These are phyloP conservation scores for Biston stratarius DNA, from an alignment of 2,888 invertebrate species.

Conservation along the genomic window DNA sequence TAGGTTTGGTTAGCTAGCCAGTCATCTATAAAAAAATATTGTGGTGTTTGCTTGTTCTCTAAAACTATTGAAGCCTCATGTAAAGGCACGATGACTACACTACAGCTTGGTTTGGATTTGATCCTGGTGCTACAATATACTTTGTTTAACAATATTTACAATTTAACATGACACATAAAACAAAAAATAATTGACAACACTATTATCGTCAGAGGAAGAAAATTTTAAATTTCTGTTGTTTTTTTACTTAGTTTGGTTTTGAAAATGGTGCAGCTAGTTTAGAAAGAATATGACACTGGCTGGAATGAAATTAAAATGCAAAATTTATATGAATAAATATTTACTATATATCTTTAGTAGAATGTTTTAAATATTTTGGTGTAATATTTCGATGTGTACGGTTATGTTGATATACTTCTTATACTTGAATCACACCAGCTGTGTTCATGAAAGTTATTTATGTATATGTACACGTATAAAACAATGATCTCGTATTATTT, in stretches of 20 bases:
- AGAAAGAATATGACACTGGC: slow-evolving; percentile 1
- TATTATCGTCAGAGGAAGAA: neutral
- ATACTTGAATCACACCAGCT: slow-evolving; percentile 72
- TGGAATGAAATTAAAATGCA: neutral
- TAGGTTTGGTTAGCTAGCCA: too few relatives aligned
- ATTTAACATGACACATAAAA: too few relatives aligned
- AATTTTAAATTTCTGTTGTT: neutral
- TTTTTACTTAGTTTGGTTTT: neutral
- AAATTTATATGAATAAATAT: neutral
- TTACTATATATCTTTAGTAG: neutral
- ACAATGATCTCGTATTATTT: slow-evolving; percentile 81
- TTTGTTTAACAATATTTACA: too few relatives aligned
- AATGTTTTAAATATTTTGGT: slow-evolving; percentile 12
- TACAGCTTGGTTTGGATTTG: too few relatives aligned
- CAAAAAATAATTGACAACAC: too few relatives aligned
- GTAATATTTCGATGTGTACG: slow-evolving; percentile 7
- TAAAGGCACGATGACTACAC: too few relatives aligned
- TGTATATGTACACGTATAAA: slow-evolving; percentile 64
- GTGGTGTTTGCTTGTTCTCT: too few relatives aligned
- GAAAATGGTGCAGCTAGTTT: neutral
- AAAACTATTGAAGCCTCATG: too few relatives aligned
- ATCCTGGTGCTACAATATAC: too few relatives aligned
- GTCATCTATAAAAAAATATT: too few relatives aligned
- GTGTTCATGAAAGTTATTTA: slow-evolving; percentile 69
- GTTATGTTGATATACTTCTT: slow-evolving; percentile 44